phyloP scores from a whole-genome alignment of 2,113 vertebrate species.

The Carassius carassius region DNA sequence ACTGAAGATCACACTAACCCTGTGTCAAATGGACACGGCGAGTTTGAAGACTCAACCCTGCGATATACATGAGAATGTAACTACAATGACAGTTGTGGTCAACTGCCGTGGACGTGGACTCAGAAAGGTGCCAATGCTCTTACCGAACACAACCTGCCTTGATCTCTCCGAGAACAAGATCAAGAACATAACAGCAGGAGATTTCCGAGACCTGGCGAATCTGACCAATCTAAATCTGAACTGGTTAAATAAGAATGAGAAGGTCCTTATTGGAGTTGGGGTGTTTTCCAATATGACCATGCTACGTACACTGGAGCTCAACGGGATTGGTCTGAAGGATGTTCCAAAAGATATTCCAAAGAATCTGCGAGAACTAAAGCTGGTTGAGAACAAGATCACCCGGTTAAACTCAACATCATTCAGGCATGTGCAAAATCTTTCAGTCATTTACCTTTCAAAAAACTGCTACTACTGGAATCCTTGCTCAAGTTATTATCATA shows the following conservation, averaged over 20 bases:
- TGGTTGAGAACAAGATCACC: conserved; percentile 63
- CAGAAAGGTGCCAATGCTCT: conserved; percentile 66
- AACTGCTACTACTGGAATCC: conserved; percentile 70
- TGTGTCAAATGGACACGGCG: conserved; percentile 30
- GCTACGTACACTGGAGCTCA: conserved; percentile 61
- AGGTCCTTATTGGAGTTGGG: not conserved
- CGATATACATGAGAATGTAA: conserved; percentile 52
- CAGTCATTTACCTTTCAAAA: conserved; percentile 45
- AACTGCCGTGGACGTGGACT: conserved; percentile 66
- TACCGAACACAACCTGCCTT: conserved; percentile 67
- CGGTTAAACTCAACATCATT: conserved; percentile 53
- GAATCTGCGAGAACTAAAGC: conserved; percentile 46
- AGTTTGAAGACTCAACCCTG: conserved; percentile 70
- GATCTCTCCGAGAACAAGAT: conserved; percentile 75
- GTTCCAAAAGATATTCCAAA: conserved; percentile 64
- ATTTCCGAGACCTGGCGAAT: conserved; percentile 65
- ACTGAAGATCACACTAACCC: conserved; percentile 49
- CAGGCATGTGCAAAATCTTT: conserved; percentile 57
- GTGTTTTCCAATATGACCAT: conserved; percentile 70
- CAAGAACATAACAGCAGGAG: conserved; percentile 53
- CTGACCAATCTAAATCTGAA: conserved; percentile 67
- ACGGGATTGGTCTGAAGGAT: conserved; percentile 43
- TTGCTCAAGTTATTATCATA: conserved; percentile 36
- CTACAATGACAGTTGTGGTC: conserved; percentile 55
- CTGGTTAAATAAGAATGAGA: conserved; percentile 33